These are phyloP conservation scores for Quadriops clusia DNA, from an alignment of 2,888 invertebrate species.

Conservation along the genomic window DNA sequence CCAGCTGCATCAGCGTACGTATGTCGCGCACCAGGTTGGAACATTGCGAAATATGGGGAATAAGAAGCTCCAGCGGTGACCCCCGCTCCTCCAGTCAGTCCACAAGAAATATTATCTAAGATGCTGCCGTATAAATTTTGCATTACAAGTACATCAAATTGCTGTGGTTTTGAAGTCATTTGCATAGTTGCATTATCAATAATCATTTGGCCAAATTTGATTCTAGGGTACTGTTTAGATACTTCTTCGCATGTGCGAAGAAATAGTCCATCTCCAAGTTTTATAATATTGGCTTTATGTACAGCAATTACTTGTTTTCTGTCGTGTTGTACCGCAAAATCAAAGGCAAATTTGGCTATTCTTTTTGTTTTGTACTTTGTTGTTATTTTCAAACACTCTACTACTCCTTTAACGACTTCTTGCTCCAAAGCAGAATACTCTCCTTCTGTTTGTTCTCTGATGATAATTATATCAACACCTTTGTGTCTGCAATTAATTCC, in stretches of 20 bases:
- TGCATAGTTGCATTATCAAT: constrained; percentile 97
- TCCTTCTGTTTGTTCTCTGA: constrained; percentile 94
- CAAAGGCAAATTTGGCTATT: constrained; percentile 14
- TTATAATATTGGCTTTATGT: constrained; percentile 38
- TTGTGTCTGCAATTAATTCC: constrained; percentile 75
- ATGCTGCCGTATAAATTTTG: constrained; percentile 96
- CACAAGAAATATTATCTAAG: constrained; percentile 84
- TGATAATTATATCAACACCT: constrained; percentile 84
- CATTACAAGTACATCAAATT: constrained; percentile 93
- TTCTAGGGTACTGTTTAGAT: constrained; percentile 73
- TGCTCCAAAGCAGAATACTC: constrained; percentile 92
- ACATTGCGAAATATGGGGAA: constrained; percentile 79
- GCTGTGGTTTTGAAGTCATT: constrained; percentile 86
- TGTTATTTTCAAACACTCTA: constrained; percentile 88
- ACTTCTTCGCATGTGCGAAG: constrained; percentile 70
- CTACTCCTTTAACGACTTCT: constrained; percentile 72
- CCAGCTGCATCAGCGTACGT: constrained; percentile 82
- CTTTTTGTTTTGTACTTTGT: constrained; percentile 37
- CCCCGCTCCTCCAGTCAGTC: constrained; percentile 92
- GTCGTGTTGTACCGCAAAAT: constrained; percentile 9
- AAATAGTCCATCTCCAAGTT: constrained; percentile 87
- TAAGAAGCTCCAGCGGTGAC: constrained; percentile 89
- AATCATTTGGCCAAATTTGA: constrained; percentile 87
- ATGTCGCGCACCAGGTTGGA: constrained; percentile 75
- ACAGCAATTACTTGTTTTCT: constrained; percentile 10